These are phyloP conservation scores for Vidua chalybeata DNA, from an alignment of 2,113 vertebrate species.

Conservation along the genomic window DNA sequence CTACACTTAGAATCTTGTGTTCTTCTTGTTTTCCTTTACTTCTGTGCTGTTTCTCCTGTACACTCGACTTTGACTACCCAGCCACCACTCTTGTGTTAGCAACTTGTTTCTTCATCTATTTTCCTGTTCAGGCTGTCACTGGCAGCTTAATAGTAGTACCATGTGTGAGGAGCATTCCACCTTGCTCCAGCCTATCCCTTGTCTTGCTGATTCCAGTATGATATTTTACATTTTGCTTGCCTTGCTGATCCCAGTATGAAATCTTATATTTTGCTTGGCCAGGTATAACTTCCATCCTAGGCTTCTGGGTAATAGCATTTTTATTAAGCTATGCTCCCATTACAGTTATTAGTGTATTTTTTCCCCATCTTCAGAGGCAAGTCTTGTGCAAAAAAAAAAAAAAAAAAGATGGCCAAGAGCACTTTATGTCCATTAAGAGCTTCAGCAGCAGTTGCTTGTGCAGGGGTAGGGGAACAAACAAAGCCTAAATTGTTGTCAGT, in stretches of 20 bases:
- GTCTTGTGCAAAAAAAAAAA: neutral
- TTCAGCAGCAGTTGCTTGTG: neutral
- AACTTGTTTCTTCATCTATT: fast-evolving
- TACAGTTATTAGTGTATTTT: neutral
- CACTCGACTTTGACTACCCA: neutral
- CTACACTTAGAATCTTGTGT: neutral
- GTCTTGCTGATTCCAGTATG: neutral
- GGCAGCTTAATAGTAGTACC: neutral
- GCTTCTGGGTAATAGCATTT: neutral
- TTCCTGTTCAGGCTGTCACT: neutral
- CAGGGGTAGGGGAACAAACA: neutral
- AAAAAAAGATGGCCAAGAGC: neutral
- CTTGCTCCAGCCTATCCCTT: neutral
- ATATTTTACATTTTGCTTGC: neutral
- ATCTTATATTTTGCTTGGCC: neutral
- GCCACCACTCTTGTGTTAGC: neutral
- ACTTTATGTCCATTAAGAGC: neutral
- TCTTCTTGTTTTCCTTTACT: neutral
- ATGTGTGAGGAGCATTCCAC: neutral
- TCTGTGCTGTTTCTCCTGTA: neutral
- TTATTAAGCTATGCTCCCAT: neutral
- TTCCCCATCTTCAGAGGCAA: neutral
- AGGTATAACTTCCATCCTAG: neutral
- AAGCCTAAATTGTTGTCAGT: neutral
- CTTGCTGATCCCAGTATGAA: neutral